A percentile compares a stretch with the other conserved stretches of the same genome.
These are phyloP conservation scores for Craterocephalus amniculus DNA, from an alignment of 2,797 vertebrate species.

Conservation along the genomic window DNA sequence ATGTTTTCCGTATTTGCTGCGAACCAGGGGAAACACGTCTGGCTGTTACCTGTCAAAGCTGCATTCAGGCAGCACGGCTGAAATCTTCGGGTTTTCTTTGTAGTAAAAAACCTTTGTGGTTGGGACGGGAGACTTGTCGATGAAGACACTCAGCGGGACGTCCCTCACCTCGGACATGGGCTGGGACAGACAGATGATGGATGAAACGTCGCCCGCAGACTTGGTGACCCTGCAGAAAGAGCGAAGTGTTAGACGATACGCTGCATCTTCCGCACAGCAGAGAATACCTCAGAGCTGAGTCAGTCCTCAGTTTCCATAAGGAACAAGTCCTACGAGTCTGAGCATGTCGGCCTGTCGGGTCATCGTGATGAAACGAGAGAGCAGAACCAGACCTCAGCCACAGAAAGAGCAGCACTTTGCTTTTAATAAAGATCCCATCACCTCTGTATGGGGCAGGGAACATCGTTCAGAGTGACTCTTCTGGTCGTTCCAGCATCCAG, in stretches of 20 bases:
- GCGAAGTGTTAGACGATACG: not conserved
- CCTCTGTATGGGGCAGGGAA: slow-evolving; percentile 84
- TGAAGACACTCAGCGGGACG: slow-evolving; percentile 82
- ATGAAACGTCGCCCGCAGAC: slow-evolving; percentile 70
- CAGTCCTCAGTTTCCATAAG: slow-evolving; percentile 21
- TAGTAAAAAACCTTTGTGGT: slow-evolving; percentile 87
- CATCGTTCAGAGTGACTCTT: slow-evolving; percentile 86
- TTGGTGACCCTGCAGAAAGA: slow-evolving; percentile 70
- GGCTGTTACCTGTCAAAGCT: slow-evolving; percentile 83
- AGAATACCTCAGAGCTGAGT: slow-evolving; percentile 18
- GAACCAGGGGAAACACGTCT: too few relatives aligned
- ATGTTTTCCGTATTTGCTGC: too few relatives aligned
- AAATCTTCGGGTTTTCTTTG: slow-evolving; percentile 86
- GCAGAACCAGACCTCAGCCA: not conserved
- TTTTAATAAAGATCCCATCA: slow-evolving; percentile 14
- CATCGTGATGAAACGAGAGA: slow-evolving; percentile 1
- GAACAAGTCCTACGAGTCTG: slow-evolving; percentile 17
- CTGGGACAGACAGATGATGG: slow-evolving; percentile 80
- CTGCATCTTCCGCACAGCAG: not conserved
- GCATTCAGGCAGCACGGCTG: slow-evolving; percentile 84
- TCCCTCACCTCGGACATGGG: slow-evolving; percentile 77
- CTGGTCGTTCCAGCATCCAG: slow-evolving; percentile 86
- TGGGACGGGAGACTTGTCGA: slow-evolving; percentile 85
- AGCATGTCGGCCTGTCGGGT: slow-evolving; percentile 21
- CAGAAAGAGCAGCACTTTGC: not conserved